Evolutionary conservation across 2,888 invertebrate species (phyloP).

Genomic region (Ctena decussata): DNA sequence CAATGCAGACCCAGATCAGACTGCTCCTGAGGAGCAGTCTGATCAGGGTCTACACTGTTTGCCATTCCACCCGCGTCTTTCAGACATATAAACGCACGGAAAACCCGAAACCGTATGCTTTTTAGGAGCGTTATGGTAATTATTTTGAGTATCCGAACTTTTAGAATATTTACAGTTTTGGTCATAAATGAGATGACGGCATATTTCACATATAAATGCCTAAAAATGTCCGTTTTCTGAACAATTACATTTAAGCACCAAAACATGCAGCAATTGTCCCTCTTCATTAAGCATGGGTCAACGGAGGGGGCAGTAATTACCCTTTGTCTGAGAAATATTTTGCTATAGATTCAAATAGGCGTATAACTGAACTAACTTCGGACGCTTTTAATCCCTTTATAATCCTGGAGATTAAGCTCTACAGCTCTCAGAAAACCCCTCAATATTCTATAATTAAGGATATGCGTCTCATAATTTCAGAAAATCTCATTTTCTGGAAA

Average conservation of each 20-base stretch:
- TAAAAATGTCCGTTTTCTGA: background rate
- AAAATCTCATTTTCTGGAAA: slow-evolving; percentile 14
- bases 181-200: no score
- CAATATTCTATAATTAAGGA: slow-evolving; percentile 6
- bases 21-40: no score
- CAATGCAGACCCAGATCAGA: no score
- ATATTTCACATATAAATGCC: no score
- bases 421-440: no score
- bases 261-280: slow-evolving; percentile 1
- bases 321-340: background rate
- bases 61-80: no score
- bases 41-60: no score
- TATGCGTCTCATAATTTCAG: background rate
- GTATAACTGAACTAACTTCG: background rate
- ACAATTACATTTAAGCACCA: background rate
- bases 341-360: background rate
- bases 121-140: no score
- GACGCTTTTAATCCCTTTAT: background rate
- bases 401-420: background rate
- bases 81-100: no score
- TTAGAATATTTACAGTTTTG: no score
- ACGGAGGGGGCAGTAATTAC: background rate
- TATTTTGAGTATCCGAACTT: no score
- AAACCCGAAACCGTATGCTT: no score
- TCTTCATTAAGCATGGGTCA: slow-evolving; percentile 6